Evolutionary conservation across 2,113 vertebrate genomes (phyloP), one percentile per base, ranked within the genome.

Genomic region (rat (Rattus norvegicus)): DNA sequence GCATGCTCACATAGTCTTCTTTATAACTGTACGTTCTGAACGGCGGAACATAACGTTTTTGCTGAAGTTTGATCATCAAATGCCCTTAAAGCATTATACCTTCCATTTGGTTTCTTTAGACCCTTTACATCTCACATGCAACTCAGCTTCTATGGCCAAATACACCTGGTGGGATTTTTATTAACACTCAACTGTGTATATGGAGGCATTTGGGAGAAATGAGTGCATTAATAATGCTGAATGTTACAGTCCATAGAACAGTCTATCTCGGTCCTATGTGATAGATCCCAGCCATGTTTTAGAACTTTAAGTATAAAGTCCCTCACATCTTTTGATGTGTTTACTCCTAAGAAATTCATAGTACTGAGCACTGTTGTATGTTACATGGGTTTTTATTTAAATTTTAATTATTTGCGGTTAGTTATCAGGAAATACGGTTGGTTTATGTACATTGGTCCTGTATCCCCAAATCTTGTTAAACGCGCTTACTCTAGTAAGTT

Each of bases 11-110:
- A 33, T 83, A 47, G 81, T 83, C 84, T 26, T 79, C 72, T 92
- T 52, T 12, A 43, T 72, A 73, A 47, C 0, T 30, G 2, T 67
- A 7, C 47, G 43, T 92, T 83, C 87, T 63, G 85, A 92, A 76
- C 6, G 75, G 1, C 2, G 83, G 22, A 94, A 88, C 88, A 54
- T 63, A 81, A 86, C 30, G 79, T 92, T 93, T 95, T 22, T 36
- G 17, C 11, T 91, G 16, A 73, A 70, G 20, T 79, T 85, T 85
- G 81, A 54, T 20, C 33, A 67, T 61, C 47, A 85, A 65, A 92
- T 61, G 72, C 77, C 59, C 24, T 94, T 93, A 90, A 77, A 69
- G 16, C 81, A 69, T 91, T 95, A 30, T 87, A 24, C 20, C 61
- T 81, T 96, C 81, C 86, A 56, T 73, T 65, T 73, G 33, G 19